These are phyloP conservation scores for Macrochelys suwanniensis DNA, from an alignment of 2,797 vertebrate species.

Conservation along the genomic window DNA sequence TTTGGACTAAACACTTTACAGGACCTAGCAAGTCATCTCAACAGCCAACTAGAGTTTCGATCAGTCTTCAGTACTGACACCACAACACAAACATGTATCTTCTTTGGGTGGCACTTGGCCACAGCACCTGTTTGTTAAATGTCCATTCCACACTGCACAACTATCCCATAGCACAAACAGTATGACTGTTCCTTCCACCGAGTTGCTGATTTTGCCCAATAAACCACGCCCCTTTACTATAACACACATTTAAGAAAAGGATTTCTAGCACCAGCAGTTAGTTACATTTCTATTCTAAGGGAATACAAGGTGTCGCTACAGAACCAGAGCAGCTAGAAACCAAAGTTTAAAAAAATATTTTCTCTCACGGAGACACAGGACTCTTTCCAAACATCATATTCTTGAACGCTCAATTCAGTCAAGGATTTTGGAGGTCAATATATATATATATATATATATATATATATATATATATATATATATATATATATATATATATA, in stretches of 20 bases:
- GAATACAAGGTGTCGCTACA: neutral
- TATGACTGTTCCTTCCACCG: neutral
- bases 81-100: neutral
- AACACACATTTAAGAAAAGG: neutral
- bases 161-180: neutral
- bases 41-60: neutral
- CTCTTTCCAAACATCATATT: neutral
- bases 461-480: too few species aligned
- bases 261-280: neutral
- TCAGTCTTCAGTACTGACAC: neutral
- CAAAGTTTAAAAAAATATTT: neutral
- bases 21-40: neutral
- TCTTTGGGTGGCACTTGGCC: neutral
- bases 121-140: neutral
- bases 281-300: neutral
- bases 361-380: neutral
- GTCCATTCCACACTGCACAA: neutral
- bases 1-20: neutral
- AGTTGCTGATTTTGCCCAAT: neutral
- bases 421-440: neutral
- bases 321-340: neutral
- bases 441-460: too few species aligned
- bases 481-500: too few species aligned
- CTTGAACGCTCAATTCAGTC: neutral
- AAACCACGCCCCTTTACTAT: neutral